Conservation (phyloP, 1,140 invertebrate genomes). For the Drosophila cardini region DNA sequence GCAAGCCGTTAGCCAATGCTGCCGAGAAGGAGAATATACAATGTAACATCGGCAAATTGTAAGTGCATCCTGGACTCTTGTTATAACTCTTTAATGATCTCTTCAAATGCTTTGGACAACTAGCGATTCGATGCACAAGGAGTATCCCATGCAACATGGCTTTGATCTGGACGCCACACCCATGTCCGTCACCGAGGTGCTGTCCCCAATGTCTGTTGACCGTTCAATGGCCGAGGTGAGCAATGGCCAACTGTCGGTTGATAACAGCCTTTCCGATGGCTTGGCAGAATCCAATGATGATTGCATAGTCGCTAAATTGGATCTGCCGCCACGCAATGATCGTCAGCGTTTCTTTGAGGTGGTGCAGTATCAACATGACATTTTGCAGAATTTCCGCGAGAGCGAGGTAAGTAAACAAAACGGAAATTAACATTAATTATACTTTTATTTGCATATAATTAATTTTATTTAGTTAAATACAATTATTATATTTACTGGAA, state of each 20-base stretch:
- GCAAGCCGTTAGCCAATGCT: constrained; percentile 18
- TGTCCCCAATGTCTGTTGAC: constrained; percentile 81
- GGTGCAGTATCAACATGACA: constrained; percentile 91
- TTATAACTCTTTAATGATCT: neutral
- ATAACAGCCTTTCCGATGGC: constrained; percentile 40
- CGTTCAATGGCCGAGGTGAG: constrained; percentile 52
- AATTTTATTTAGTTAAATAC: no score
- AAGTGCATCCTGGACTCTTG: constrained; percentile 16
- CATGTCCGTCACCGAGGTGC: constrained; percentile 83
- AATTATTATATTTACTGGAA: neutral
- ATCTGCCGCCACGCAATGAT: constrained; percentile 65
- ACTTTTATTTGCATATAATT: no score
- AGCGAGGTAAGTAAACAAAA: constrained; percentile 88
- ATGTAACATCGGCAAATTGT: constrained; percentile 38
- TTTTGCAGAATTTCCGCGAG: constrained; percentile 90
- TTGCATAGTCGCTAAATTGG: constrained; percentile 18
- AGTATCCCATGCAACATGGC: constrained; percentile 30
- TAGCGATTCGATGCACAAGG: constrained; percentile 35
- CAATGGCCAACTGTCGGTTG: constrained; percentile 33
- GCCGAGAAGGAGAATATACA: constrained; percentile 70
- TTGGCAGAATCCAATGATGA: constrained; percentile 17
- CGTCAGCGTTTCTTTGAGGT: constrained; percentile 87
- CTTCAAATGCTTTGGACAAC: neutral
- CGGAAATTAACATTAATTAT: neutral
- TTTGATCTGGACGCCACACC: constrained; percentile 69